phyloP scores from a whole-genome alignment of 1,140 invertebrate species.

The Branchinecta lindahli region DNA sequence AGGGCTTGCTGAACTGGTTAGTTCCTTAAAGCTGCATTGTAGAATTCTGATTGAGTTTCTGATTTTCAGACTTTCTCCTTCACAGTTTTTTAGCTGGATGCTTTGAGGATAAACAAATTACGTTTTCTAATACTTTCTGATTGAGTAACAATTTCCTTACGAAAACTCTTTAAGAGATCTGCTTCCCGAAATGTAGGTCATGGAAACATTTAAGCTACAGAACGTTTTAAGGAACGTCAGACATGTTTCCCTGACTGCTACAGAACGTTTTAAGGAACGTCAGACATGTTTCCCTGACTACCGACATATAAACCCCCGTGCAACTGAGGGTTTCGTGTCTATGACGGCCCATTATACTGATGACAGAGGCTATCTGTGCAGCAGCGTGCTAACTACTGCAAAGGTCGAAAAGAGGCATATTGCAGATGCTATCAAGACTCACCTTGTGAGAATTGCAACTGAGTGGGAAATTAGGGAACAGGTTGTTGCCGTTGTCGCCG shows the following conservation, averaged over 20 bases:
- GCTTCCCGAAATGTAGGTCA: neutral
- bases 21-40: no score
- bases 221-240: conserved; percentile 1
- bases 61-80: no score
- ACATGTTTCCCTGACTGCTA: neutral
- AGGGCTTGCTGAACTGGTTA: no score
- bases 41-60: no score
- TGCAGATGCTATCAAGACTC: neutral
- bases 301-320: neutral
- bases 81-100: no score
- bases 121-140: no score
- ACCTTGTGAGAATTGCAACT: neutral
- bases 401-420: neutral
- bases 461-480: neutral
- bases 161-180: no score
- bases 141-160: no score
- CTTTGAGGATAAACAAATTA: no score
- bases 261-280: neutral
- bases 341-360: neutral
- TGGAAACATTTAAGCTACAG: neutral
- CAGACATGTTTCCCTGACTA: neutral
- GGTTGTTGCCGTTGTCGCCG: neutral
- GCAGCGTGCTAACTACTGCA: neutral
- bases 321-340: neutral
- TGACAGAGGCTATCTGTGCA: neutral